Evolutionary conservation across 2,113 vertebrate genomes (phyloP).

Genomic region (Scophthalmus maximus): DNA sequence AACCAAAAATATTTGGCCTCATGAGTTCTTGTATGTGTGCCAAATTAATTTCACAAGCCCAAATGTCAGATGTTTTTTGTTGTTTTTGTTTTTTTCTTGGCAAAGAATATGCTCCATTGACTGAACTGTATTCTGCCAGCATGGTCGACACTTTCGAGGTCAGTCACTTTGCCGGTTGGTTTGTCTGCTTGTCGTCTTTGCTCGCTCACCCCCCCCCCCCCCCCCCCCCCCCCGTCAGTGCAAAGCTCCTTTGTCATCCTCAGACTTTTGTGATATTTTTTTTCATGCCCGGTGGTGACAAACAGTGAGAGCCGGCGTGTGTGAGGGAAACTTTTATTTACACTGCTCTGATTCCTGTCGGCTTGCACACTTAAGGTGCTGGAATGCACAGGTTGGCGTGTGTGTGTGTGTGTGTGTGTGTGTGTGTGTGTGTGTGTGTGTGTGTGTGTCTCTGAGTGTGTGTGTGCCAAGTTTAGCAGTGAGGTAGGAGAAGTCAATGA

Average conservation of each 20-base stretch:
- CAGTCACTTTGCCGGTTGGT: not conserved
- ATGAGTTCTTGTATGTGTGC: not conserved
- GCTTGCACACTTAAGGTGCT: constrained; percentile 61
- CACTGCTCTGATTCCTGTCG: constrained; percentile 40
- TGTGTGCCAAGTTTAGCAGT: constrained; percentile 23
- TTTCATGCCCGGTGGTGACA: constrained; percentile 27
- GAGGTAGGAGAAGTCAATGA: not conserved
- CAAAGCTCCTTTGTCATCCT: too few relatives aligned
- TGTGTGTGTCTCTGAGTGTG: not conserved
- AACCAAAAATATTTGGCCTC: not conserved
- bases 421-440: constrained; percentile 25
- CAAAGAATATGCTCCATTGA: not conserved
- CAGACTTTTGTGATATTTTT: too few relatives aligned
- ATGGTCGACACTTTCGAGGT: not conserved
- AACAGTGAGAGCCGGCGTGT: constrained; percentile 26
- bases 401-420: constrained; percentile 7
- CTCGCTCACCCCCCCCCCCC: constrained; percentile 5
- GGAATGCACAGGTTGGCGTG: constrained; percentile 55
- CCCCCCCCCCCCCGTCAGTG: not conserved
- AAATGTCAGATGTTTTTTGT: constrained; percentile 3
- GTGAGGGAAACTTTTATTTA: constrained; percentile 45
- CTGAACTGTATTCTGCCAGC: not conserved
- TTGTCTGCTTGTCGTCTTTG: not conserved
- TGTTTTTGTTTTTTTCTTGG: too few relatives aligned
- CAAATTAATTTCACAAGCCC: constrained; percentile 6